Base-by-base conservation (phyloP, 2,888 invertebrate species). In the Oscheius sp. region DNA sequence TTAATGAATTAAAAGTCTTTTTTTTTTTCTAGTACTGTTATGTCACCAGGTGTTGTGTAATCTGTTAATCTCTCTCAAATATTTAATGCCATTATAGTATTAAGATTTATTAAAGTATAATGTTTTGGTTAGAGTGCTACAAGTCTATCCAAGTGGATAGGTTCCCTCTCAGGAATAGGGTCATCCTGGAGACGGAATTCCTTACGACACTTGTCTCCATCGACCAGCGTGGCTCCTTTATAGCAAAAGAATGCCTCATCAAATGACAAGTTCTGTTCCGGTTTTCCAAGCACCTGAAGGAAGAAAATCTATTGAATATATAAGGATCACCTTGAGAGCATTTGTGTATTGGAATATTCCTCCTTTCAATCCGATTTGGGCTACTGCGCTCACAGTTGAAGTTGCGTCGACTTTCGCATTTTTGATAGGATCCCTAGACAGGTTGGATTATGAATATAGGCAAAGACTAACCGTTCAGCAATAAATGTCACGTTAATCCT, bases 301-400 rank as follows among this genome's bases (percentile, higher is more conserved):
- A 16, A 27, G 29, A 56, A 23, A 53, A 69, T 27, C 29, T 35
- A 2, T n/a, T 27, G 35, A 58, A 41, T 6, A 35, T 35, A 35
- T 35, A 9, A 29, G 21, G 58, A n/a, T 63, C 43, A 84, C 84
- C 77, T 86, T 86, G 61, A 87, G 75, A 1, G 85, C 84, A 71
- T 86, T 87, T 2, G 87, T 88, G 73, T 88, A 87, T 72, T 87
- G 87, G 80, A 87, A 87, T 61, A 87, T 87, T 58, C 87, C 87
- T 69, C 87, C 87, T 46, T 85, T 83, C 27, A 87, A 74, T 41
- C 87, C 87, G 70, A 87, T 87, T 63, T 86, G 85, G 6, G 85
- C 80, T n/a, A 87, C 87, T 1, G 85, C 86, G 61, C 78, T 83
- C 5, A 87, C 85, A 1, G 87, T 86, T 9, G 87, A 87, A 18